phyloP scores from a whole-genome alignment of 2,113 vertebrate species.

The Cygnus atratus region DNA sequence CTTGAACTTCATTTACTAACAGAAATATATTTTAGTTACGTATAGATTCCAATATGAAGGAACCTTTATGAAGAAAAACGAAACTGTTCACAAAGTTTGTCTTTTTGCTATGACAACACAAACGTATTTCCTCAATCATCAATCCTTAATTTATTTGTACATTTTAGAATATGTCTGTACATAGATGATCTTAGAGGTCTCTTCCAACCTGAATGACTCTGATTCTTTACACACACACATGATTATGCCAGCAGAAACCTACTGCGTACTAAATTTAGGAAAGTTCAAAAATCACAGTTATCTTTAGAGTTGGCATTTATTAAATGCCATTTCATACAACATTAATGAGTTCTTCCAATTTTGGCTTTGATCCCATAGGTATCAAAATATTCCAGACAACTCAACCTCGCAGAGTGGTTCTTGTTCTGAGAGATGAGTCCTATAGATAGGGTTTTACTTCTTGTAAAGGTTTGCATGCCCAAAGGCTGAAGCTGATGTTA shows the following conservation, averaged over 20 bases:
- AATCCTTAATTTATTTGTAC: neutral
- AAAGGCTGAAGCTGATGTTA: neutral
- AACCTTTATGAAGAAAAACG: neutral
- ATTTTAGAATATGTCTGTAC: neutral
- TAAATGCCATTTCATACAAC: neutral
- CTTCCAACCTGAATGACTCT: no score
- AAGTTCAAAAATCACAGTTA: neutral
- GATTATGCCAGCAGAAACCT: neutral
- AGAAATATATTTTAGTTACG: neutral
- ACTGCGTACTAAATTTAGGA: neutral
- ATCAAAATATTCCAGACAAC: neutral
- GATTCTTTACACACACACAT: neutral
- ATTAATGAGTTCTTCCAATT: neutral
- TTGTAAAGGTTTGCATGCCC: neutral
- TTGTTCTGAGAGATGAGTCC: neutral
- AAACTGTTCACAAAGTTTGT: neutral
- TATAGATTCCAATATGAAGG: neutral
- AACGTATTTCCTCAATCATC: neutral
- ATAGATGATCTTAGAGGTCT: no score
- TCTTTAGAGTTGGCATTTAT: neutral
- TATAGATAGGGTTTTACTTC: neutral
- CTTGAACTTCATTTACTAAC: neutral
- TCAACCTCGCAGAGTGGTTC: neutral
- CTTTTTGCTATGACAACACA: neutral
- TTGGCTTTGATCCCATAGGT: neutral